These are phyloP conservation scores for Helogale parvula DNA, from an alignment of 2,113 vertebrate genomes.

Conservation along the genomic window DNA sequence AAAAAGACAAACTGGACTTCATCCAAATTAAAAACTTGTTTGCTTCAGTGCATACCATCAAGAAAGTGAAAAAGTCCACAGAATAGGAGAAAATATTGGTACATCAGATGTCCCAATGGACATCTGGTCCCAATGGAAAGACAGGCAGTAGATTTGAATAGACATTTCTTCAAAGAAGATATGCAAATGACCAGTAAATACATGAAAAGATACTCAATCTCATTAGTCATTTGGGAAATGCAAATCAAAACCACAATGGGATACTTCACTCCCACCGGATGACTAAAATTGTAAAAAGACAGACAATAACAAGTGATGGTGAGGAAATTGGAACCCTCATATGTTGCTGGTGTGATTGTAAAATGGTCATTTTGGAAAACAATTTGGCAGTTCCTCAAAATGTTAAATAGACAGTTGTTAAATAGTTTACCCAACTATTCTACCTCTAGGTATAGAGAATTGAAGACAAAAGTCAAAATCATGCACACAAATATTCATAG, in stretches of 20 bases:
- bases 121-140: not conserved
- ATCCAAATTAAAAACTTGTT: not conserved
- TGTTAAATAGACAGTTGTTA: not conserved
- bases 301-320: not conserved
- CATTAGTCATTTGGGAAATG: conserved; percentile 4
- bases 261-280: not conserved
- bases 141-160: not conserved
- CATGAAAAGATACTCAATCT: not conserved
- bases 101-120: not conserved
- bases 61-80: conserved; percentile 25
- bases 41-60: not conserved
- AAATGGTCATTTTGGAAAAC: not conserved
- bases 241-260: conserved; percentile 24
- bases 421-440: not conserved
- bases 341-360: not conserved
- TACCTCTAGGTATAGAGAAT: not conserved
- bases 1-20: not conserved
- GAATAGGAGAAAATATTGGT: not conserved
- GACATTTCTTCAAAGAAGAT: conserved; percentile 20
- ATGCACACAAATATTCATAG: not conserved
- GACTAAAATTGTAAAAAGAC: not conserved
- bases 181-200: not conserved
- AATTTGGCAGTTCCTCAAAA: not conserved
- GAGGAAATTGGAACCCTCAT: not conserved
- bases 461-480: not conserved